Evolutionary conservation across 1,140 invertebrate genomes (phyloP).

Genomic region (Hycleus phaleratus): DNA sequence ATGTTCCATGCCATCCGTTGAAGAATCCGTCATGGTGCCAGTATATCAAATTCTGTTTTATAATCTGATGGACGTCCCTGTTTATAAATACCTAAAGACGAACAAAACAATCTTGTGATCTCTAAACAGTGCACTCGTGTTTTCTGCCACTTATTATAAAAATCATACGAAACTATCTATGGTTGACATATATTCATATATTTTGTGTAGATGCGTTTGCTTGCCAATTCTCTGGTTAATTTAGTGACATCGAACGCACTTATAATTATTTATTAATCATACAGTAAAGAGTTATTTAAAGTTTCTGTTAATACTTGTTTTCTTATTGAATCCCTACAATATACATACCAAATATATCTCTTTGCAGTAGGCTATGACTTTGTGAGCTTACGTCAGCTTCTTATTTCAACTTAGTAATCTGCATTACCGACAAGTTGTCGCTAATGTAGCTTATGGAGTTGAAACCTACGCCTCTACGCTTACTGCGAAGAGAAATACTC

Average conservation of each 20-base stretch:
- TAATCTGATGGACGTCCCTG: conserved; percentile 19
- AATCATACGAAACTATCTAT: conserved; percentile 28
- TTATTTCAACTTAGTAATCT: no score
- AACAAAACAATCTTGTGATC: conserved; percentile 27
- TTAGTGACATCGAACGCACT: conserved; percentile 41
- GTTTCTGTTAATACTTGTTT: conserved; percentile 26
- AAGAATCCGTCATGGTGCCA: conserved; percentile 13
- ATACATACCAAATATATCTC: not conserved
- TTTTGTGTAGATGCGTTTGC: conserved; percentile 41
- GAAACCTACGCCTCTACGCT: no score
- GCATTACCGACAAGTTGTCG: no score
- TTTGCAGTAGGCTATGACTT: no score
- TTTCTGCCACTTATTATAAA: conserved; percentile 20
- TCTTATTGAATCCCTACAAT: conserved; percentile 3
- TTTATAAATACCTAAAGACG: conserved; percentile 19
- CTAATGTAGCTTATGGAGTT: no score
- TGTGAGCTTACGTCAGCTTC: no score
- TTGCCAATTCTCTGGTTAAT: conserved; percentile 35
- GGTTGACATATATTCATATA: conserved; percentile 35
- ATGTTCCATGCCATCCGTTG: conserved; percentile 37
- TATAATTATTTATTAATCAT: conserved; percentile 30
- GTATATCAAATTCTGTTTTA: conserved; percentile 6
- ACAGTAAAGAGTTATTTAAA: conserved; percentile 34
- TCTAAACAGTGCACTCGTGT: conserved; percentile 32
- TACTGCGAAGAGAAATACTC: no score